Conservation (phyloP, 2,888 invertebrate species). For the Mamestra brassicae region DNA sequence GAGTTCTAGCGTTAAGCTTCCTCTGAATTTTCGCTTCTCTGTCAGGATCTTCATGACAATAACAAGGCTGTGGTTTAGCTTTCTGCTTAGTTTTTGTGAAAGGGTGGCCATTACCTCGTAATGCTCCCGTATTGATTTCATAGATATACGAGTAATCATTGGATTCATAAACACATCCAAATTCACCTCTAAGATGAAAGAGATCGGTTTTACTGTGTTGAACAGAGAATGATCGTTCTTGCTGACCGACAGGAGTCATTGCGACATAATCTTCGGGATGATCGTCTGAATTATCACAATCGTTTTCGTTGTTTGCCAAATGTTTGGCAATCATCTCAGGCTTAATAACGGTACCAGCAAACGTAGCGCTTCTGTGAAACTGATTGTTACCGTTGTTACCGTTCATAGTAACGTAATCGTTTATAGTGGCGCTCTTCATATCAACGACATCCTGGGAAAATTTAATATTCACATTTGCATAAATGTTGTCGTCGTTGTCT, state of each 20-base stretch:
- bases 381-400: conserved; percentile 22
- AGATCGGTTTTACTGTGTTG: conserved; percentile 60
- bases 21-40: conserved; percentile 53
- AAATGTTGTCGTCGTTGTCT: conserved; percentile 35
- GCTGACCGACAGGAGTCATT: conserved; percentile 34
- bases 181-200: conserved; percentile 77
- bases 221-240: conserved; percentile 35
- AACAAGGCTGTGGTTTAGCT: conserved; percentile 76
- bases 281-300: conserved; percentile 22
- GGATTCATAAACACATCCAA: conserved; percentile 75
- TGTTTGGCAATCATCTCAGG: conserved; percentile 11
- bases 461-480: conserved; percentile 65
- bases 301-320: conserved; percentile 12
- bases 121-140: conserved; percentile 71
- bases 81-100: conserved; percentile 76
- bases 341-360: conserved; percentile 25
- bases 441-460: conserved; percentile 76
- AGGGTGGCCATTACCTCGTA: conserved; percentile 71
- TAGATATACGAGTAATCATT: conserved; percentile 75
- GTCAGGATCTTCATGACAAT: conserved; percentile 73
- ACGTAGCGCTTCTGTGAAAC: conserved; percentile 39
- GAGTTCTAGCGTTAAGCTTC: conserved; percentile 38
- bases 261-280: conserved; percentile 46
- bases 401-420: conserved; percentile 47
- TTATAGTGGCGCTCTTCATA: conserved; percentile 26